Evolutionary conservation across 2,113 vertebrate genomes (phyloP).

Genomic region (Onychostoma macrolepis): DNA sequence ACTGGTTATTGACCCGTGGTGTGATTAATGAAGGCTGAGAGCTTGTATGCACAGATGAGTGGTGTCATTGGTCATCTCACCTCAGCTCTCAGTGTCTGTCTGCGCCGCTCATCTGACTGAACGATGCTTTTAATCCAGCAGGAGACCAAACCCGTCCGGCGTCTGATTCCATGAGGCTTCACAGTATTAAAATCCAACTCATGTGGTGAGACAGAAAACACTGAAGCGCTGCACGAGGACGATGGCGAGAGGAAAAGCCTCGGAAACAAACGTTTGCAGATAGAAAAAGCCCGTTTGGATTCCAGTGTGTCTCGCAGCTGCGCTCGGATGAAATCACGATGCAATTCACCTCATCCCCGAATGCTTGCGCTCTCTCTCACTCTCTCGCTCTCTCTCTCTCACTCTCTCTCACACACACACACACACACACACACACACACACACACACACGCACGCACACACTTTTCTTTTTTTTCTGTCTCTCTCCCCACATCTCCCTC

Average conservation of each 20-base stretch:
- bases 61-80: background rate
- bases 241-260: background rate
- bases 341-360: conserved; percentile 64
- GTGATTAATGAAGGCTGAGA: background rate
- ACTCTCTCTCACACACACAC: conserved; percentile 39
- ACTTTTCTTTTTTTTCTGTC: background rate
- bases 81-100: conserved; percentile 57
- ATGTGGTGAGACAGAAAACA: conserved; percentile 42
- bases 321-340: conserved; percentile 59
- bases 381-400: conserved; percentile 40
- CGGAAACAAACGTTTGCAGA: background rate
- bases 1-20: background rate
- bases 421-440: conserved; percentile 6
- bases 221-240: conserved; percentile 32
- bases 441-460: conserved; percentile 37
- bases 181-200: conserved; percentile 34
- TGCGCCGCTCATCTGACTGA: conserved; percentile 54
- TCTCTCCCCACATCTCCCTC: conserved; percentile 21
- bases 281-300: background rate
- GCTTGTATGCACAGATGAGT: background rate
- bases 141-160: conserved; percentile 55
- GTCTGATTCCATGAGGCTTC: conserved; percentile 22
- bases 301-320: conserved; percentile 54
- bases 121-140: conserved; percentile 48
- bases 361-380: conserved; percentile 49